Evolutionary conservation across 2,888 invertebrate species (phyloP), one percentile per base, ranked within the genome.

Genomic region (Venustoraphidia nigricollis): DNA sequence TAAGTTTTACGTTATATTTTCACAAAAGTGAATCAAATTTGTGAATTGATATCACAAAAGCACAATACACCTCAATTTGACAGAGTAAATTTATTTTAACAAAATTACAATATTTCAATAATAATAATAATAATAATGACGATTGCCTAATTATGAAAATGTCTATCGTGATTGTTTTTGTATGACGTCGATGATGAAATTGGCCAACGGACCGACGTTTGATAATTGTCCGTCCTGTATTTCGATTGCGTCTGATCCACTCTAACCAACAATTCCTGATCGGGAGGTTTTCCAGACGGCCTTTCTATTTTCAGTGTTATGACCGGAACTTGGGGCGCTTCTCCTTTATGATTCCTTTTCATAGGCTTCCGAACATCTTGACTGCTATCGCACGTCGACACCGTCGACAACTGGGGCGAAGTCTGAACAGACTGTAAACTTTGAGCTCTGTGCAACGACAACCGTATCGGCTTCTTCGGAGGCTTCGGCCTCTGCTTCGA

Each of bases 391-490:
- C 46, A 44, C 4, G 51, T 48, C 1, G 61, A 55, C 2, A 60
- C 55, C 2, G 58, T 53, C 1, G 63, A 35, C 11, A 35, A 13
- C 11, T 41, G 40, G 3, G 13, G 59, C 0, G 66, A 66, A 1
- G 68, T 67, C 53, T 73, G 74, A 1, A 87, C 76, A 0, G 85
- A 85, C 59, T 87, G 87, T 44, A 87, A 74, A 63, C 88, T 89
- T 52, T 84, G 79, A 0, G 90, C 86, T 56, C 88, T 78, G 61
- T 90, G 90, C 45, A 91, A 66, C 0, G 89, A 90, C 39, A 91
- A 67, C 9, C 90, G 72, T 44, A 89, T 65, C 0, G 90, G 91
- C 61, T 91, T 91, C 58, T 89, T 83, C 14, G 90, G 91, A 5
- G 90, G 90, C 10, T 82, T 80, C 1, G 89, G 88, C 47, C 84